These are phyloP conservation scores for Steinernema khuongi DNA, from an alignment of 1,140 invertebrate genomes.

Conservation along the genomic window DNA sequence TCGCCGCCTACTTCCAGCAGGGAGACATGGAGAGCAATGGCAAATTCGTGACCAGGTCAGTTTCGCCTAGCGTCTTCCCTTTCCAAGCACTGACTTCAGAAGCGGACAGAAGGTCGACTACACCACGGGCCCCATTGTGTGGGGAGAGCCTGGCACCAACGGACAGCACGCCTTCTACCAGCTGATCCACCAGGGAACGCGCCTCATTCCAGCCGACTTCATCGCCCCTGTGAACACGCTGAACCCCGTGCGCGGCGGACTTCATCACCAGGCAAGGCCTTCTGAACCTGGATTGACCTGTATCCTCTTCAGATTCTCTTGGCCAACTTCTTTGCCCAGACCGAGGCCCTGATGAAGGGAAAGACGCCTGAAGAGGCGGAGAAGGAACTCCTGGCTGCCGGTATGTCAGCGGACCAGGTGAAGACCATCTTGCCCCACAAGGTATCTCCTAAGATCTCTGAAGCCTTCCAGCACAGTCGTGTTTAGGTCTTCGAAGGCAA, in stretches of 20 bases:
- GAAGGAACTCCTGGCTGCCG: conserved; percentile 64
- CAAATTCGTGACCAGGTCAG: conserved; percentile 68
- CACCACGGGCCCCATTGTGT: conserved; percentile 82
- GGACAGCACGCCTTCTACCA: conserved; percentile 99
- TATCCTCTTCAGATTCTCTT: conserved; percentile 69
- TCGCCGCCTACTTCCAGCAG: conserved; percentile 99
- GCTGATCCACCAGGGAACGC: conserved; percentile 81
- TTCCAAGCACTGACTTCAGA: conserved; percentile 64
- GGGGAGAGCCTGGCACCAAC: conserved; percentile 97
- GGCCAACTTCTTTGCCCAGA: conserved; percentile 96
- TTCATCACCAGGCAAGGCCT: conserved; percentile 68
- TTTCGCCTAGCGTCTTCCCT: conserved; percentile 15
- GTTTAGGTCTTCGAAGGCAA: conserved; percentile 83
- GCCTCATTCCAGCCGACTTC: conserved; percentile 92
- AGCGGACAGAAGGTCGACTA: conserved; percentile 73
- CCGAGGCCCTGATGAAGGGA: conserved; percentile 90
- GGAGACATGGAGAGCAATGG: conserved; percentile 99
- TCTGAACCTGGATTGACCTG: not conserved
- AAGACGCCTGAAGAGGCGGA: conserved; percentile 74
- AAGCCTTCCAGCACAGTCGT: not conserved
- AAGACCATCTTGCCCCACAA: conserved; percentile 85
- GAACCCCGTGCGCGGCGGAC: conserved; percentile 76
- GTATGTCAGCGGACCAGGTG: conserved; percentile 62
- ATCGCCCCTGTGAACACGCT: conserved; percentile 86
- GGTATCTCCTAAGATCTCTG: conserved; percentile 52